A percentile compares a stretch with the other conserved stretches of the same genome.
phyloP scores from a whole-genome alignment of 2,113 vertebrate genomes.

The Oncorhynchus mykiss region DNA sequence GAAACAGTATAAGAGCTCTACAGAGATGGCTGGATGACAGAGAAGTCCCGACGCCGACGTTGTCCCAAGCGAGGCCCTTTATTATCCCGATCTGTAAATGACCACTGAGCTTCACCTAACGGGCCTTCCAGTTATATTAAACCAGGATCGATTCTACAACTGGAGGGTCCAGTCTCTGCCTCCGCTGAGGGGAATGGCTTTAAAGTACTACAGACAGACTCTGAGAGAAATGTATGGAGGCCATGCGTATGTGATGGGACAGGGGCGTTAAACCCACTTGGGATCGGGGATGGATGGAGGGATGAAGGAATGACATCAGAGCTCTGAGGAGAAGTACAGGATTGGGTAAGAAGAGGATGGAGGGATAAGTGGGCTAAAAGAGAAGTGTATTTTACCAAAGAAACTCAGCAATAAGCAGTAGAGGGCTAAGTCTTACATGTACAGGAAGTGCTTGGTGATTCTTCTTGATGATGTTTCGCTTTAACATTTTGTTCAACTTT shows the following conservation, averaged over 20 bases:
- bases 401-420: slow-evolving; percentile 22
- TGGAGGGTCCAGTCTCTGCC: slow-evolving; percentile 3
- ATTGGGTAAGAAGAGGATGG: too few species aligned
- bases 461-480: slow-evolving; percentile 34
- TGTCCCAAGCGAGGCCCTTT: slow-evolving; percentile 27
- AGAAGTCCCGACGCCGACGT: background rate
- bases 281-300: too few species aligned
- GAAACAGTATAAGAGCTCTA: too few species aligned
- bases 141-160: slow-evolving; percentile 38
- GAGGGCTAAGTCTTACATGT: slow-evolving; percentile 6
- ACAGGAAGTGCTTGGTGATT: slow-evolving; percentile 18
- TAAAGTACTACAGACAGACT: slow-evolving; percentile 12
- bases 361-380: background rate
- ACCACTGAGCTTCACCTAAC: slow-evolving; percentile 23
- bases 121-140: slow-evolving; percentile 25
- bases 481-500: slow-evolving; percentile 26
- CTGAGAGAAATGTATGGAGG: background rate
- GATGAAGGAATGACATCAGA: background rate
- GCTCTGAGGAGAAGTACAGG: background rate
- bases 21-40: background rate
- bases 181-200: slow-evolving; percentile 2
- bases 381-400: background rate
- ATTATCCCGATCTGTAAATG: slow-evolving; percentile 34
- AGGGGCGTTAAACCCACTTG: background rate
- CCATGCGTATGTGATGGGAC: background rate